Base-by-base conservation (phyloP, 1,140 invertebrate genomes). In the Trissolcus basalis region DNA sequence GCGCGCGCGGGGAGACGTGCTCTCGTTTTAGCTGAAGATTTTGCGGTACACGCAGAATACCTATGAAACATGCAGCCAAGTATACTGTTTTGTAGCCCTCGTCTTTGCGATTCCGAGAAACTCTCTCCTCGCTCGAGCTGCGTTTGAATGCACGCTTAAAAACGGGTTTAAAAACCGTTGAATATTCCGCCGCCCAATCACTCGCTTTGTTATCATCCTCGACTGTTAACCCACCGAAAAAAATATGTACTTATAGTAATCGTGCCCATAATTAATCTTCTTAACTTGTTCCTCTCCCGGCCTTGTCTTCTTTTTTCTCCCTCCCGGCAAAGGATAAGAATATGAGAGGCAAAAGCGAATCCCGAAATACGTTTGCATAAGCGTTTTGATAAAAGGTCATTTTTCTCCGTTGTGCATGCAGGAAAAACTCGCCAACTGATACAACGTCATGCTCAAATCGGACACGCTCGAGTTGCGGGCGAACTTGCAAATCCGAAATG, bases 131-230 rank as follows among this genome's bases (percentile, higher is more conserved):
- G 63, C 59, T 72, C 45, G 59, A 77, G 69, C 72, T 64, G 61
- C 70, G 80, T 85, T 85, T 81, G 79, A 83, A 84, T 86, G 80
- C 79, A 77, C 75, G 79, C 82, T 84, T 81, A 81, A 82, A 82
- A 87, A 86, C 86, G 84, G 84, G 86, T 87, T 87, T 86, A 82
- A 86, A 85, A 86, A 87, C 85, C 84, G 82, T 81, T 83, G 84
- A 86, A 84, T 84, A 84, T 86, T 86, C 82, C 80, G 47, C 69
- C 45, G 60, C 6, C 63, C 67, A 67, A 67, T 71, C 44, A 70
- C 43, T 71, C 61, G 63, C 58, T 67, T 72, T 70, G 74, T 77
- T 77, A 70, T 77, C 74, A 71, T 58, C 43, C 6, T n/a, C n/a
- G 50, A 47, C 51, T 51, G 47, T 71, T 71, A 61, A 58, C 50